Evolutionary conservation across 2,797 vertebrate genomes (phyloP), one percentile per base, ranked within the genome.

Genomic region (Carapus acus): DNA sequence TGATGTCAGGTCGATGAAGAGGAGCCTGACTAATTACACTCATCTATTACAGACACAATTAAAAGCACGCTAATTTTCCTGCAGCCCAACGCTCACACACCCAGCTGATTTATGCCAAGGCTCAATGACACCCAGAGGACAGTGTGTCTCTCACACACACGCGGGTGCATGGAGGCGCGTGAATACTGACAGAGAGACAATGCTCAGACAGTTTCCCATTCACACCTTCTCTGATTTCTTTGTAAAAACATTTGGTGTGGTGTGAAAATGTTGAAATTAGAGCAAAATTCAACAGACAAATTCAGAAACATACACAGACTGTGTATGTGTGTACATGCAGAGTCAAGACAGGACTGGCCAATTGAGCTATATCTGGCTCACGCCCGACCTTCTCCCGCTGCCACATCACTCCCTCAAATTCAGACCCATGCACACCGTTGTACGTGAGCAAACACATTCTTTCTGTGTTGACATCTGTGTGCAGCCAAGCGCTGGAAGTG

Each of bases 21-120:
- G 82, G 77, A 86, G 80, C 80, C 73, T 86, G 84, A 88, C 83
- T 86, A 84, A 85, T 83, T 83, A 84, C 68, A 80, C 68, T 81
- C 82, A 86, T 86, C 79, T 85, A 86, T 85, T 85, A 84, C 71
- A 72, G 83, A 82, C 79, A 86, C 83, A 88, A 87, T 87, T 86
- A 88, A 84, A 87, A 81, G 58, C 76, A 56, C 71, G 80, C 83
- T 85, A 84, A 85, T 86, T 86, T 84, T n/a, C 83, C 81, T 74
- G 79, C 79, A 77, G 76, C 78, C 71, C 58, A 53, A 79, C 57
- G 63, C 79, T 74, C 71, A 54, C 73, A 78, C 77, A 82, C 71
- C 74, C 73, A 80, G 69, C 84, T 84, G 85, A 86, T 87, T 88
- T 86, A 87, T 85, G 82, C 78, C 68, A 54, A 46, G 61, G 43